phyloP scores from a whole-genome alignment of 2,797 vertebrate species.

The Notamacropus eugenii region DNA sequence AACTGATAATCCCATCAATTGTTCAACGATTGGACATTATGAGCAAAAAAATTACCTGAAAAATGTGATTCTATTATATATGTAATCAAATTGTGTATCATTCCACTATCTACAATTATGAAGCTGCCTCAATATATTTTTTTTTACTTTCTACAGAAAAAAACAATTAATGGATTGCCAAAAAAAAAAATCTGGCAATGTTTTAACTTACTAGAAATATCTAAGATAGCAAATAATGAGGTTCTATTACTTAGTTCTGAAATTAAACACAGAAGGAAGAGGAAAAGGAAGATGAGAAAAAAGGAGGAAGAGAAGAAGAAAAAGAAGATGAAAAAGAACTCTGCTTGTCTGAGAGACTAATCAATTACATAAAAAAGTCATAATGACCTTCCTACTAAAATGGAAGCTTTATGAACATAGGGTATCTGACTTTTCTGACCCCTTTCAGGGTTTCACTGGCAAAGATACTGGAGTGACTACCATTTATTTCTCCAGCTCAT shows the following conservation, averaged over 20 bases:
- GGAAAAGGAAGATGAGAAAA: too few species aligned
- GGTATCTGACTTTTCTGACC: background rate
- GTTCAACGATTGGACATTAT: background rate
- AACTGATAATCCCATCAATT: background rate
- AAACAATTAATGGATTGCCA: background rate
- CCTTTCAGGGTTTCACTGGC: background rate
- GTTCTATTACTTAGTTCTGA: background rate
- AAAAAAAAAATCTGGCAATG: background rate
- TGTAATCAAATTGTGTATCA: background rate
- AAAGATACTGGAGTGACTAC: background rate
- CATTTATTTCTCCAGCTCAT: background rate
- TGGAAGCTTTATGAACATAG: background rate
- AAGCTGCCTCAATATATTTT: background rate
- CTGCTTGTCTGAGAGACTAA: background rate
- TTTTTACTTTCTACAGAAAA: background rate
- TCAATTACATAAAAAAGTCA: background rate
- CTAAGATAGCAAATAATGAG: background rate
- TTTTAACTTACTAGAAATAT: background rate
- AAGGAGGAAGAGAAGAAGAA: too few species aligned
- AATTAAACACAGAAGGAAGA: background rate
- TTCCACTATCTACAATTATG: background rate
- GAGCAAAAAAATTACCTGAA: background rate
- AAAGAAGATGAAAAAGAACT: background rate
- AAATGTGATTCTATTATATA: background rate
- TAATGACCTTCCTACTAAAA: background rate